Base-by-base conservation (phyloP, 2,113 vertebrate genomes). In the Chlamydotis undulata region DNA sequence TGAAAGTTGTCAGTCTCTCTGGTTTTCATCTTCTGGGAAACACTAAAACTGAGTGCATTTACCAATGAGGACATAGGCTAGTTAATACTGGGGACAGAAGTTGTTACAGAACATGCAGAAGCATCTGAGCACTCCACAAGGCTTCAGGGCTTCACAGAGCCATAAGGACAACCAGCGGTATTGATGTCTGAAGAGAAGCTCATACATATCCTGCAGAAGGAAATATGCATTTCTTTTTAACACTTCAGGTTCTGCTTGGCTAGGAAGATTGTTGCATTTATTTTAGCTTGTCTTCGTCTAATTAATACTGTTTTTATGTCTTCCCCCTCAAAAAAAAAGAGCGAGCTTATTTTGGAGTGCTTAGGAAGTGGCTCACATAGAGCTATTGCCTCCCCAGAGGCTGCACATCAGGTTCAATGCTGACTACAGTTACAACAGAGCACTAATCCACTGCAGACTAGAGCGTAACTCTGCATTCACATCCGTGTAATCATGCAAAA, bases 301-400 rank as follows among this genome's bases (percentile, higher is more conserved):
- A 78, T 64, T 28, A 33, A 7, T 21, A 61, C 4, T 41, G 9
- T 0, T 73, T 43, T 63, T 56, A 35, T 75, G 47, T 39, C 63
- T 91, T 87, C 49, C 12, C 26, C 50, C 7, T 12, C 15, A 31
- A 56, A 47, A 41, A 52, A 26, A 70, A 25, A 25, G 4, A 31
- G 37, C 41, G 26, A 55, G 11, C 9, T 7, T 5, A 16, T 70
- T 93, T 88, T 77, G 45, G 29, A 61, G 37, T 19, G 18, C 26
- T 74, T 64, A n/a, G 39, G 26, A 8, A 80, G 43, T 1, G 0
- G n/a, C 26, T 67, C 22, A 26, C 6, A 1, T 47, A 28, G 28
- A 83, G 26, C 28, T 71, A 24, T 67, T 76, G 26, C 49, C 73
- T 71, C 73, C 43, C 35, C 41, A 57, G 73, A 83, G 41, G 33